Evolutionary conservation across 2,888 invertebrate species (phyloP), one percentile per base, ranked within the genome.

Genomic region (Pherbina coryleti): DNA sequence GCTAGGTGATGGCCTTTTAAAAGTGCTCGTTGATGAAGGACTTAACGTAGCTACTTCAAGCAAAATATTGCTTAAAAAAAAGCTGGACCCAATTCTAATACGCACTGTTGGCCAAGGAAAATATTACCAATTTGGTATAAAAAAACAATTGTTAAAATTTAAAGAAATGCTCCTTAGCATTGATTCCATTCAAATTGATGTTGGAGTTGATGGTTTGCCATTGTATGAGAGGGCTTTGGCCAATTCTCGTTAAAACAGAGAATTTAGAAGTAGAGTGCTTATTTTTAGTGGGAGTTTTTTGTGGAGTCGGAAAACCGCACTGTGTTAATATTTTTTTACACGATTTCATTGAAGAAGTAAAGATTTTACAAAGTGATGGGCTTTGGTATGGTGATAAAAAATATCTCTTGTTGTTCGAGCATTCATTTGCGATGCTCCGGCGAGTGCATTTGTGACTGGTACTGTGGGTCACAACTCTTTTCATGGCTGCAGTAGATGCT

Each of bases 381-480:
- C 17, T 64, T 3, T n/a, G 25, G 9, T n/a, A 22, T 28, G 17
- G 17, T 34, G n/a, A 1, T 0, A 64, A 64, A 64, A n/a, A 64
- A 31, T 31, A 17, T 8, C 2, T 17, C 1, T 64, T n/a, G 17
- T 8, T 4, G 4, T 25, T 31, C 28, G 34, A 25, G 28, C 31
- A n/a, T 64, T 64, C 17, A 28, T 64, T 4, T 64, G 64, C 62
- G 62, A 62, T 31, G 62, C 62, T n/a, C 62, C 62, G 17, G 62
- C 62, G 25, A 62, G 25, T 1, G 25, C 62, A 22, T 62, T 62
- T 62, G 25, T 62, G 1, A 14, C 28, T 28, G 28, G 31, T 28
- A 25, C 25, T 5, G 25, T 62, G 17, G 62, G 25, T 5, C 62
- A 62, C 62, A 62, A 25, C 17, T 62, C 62, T 5, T 62, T 62